phyloP scores from a whole-genome alignment of 2,113 vertebrate species.

The Isichthys henryi region DNA sequence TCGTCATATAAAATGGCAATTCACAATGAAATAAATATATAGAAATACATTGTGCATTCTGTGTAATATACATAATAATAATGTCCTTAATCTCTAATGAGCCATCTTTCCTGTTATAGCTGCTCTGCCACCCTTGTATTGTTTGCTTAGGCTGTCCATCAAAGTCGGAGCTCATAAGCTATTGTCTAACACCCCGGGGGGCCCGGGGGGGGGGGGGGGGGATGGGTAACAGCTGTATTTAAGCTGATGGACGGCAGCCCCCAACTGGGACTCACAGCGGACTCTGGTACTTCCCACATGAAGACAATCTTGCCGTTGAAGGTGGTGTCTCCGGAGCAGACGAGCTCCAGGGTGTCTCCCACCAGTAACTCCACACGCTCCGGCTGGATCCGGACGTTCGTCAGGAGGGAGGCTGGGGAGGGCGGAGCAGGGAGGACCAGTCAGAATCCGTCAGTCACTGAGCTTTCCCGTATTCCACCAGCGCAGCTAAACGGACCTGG shows the following conservation, averaged over 20 bases:
- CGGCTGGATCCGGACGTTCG: slow-evolving; percentile 45
- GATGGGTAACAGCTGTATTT: too few species aligned
- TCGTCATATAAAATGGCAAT: not conserved
- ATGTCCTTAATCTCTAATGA: not conserved
- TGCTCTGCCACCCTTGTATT: not conserved
- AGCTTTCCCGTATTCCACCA: not conserved
- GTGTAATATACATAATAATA: not conserved
- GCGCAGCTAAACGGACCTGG: not conserved
- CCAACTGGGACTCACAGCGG: not conserved
- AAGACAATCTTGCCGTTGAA: slow-evolving; percentile 61
- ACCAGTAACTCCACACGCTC: slow-evolving; percentile 51
- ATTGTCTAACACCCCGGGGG: too few species aligned
- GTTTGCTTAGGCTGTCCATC: slow-evolving; percentile 3
- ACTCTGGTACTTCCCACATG: slow-evolving; percentile 52
- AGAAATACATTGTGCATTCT: not conserved
- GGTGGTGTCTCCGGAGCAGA: slow-evolving; percentile 64
- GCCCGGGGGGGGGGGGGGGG: too few species aligned
- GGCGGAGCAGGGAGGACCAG: not conserved
- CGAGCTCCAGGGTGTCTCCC: slow-evolving; percentile 64
- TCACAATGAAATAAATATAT: not conserved
- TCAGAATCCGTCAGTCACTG: not conserved
- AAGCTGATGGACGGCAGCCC: too few species aligned
- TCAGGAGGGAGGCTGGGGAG: slow-evolving; percentile 26
- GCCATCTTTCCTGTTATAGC: not conserved
- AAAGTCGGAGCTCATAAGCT: not conserved